phyloP scores from a whole-genome alignment of 1,140 invertebrate genomes.

The Drosophila ambigua region DNA sequence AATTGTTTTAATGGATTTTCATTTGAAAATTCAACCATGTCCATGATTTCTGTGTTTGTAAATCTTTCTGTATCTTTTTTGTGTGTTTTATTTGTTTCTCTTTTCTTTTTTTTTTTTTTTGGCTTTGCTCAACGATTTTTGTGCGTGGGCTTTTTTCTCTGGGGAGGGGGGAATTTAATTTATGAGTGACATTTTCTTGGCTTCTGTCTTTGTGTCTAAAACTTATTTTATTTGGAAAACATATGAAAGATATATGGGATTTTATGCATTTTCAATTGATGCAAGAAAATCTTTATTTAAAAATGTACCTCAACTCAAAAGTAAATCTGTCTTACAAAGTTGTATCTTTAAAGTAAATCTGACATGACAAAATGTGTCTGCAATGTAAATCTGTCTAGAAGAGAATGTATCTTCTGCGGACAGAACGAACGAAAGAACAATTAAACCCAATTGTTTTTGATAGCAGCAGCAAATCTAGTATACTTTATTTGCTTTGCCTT shows the following conservation, averaged over 20 bases:
- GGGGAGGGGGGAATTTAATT: slow-evolving; percentile 46
- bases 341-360: not conserved
- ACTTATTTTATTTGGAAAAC: slow-evolving; percentile 18
- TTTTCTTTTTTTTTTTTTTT: slow-evolving; percentile 14
- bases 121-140: slow-evolving; percentile 39
- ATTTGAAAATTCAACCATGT: slow-evolving; percentile 47
- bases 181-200: slow-evolving; percentile 77
- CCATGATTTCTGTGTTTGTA: slow-evolving; percentile 17
- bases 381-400: no score
- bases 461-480: slow-evolving; percentile 75
- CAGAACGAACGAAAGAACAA: slow-evolving; percentile 60
- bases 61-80: slow-evolving; percentile 35
- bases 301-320: no score
- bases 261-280: slow-evolving; percentile 76
- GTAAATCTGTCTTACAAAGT: not conserved
- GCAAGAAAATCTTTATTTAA: no score
- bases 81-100: slow-evolving; percentile 3
- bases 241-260: slow-evolving; percentile 19
- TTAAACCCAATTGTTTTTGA: slow-evolving; percentile 83
- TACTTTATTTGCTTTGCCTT: slow-evolving; percentile 78
- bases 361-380: no score
- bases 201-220: slow-evolving; percentile 38
- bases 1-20: slow-evolving; percentile 71
- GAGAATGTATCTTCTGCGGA: not conserved
- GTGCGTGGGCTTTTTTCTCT: slow-evolving; percentile 41